Base-by-base conservation (phyloP, 2,797 vertebrate genomes). In the Cyprinodon diabolis region DNA sequence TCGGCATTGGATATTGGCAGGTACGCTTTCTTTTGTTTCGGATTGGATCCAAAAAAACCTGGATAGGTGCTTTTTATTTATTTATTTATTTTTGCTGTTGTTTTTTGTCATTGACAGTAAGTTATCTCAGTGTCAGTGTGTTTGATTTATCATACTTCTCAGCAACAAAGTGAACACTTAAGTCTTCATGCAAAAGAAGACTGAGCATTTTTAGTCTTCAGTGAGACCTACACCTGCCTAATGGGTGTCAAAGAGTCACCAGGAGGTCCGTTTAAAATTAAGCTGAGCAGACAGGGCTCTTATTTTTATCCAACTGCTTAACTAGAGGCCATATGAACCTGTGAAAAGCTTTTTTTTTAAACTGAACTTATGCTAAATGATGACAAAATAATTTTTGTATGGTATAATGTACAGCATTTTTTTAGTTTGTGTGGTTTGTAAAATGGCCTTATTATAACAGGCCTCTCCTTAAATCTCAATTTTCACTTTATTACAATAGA, bases 231-330 rank as follows among this genome's bases (percentile, higher is more conserved):
- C 60, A 63, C 43, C 60, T 63, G 60, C 37, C 37, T 63, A 37
- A 43, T 63, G 37, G 60, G 37, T 63, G 60, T 63, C 60, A 63
- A 43, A 63, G 60, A n/a, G 60, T 63, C 60, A 63, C 37, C 37
- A 7, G 60, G 60, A 63, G 60, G 60, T n/a, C 10, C 60, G 40
- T 63, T 63, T 43, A 63, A 63, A 63, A 63, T 63, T 63, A 63
- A 63, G 21, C 60, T n/a, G 37, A 43, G 60, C 37, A 63, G 60
- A 43, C 37, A 63, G 11, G 9, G 21, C 60, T 63, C 56, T 35
- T 63, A 12, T 63, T 43, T 63, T 63, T 21, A 63, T 4, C 19
- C 60, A 43, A 43, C 19, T 63, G 37, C 37, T 43, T 63, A 63
- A 63, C 60, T n/a, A 63, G 37, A 43, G 37, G 12, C 37, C 21